Base-by-base conservation (phyloP, 2,888 invertebrate genomes). In the Athalia cordata region DNA sequence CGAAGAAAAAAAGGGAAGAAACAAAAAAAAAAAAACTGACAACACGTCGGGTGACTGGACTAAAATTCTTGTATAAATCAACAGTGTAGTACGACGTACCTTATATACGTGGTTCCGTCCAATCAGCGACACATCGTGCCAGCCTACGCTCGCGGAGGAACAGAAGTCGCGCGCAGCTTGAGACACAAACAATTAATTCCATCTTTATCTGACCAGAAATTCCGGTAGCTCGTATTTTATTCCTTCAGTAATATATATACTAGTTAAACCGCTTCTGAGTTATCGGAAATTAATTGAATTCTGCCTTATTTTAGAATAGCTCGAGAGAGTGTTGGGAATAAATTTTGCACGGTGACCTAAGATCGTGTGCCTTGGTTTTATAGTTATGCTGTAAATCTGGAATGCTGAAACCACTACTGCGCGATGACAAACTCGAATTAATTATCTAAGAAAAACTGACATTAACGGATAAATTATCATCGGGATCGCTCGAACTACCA, bases 161-260 rank as follows among this genome's bases (percentile, higher is more conserved):
- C 75, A 75, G 75, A 75, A 75, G 62, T 75, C 75, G 75, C 62
- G 62, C 75, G 64, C 75, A 64, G 50, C 62, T 75, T 64, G 75
- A 75, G 75, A 75, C 75, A 75, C 75, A 64, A 64, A 75, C 75
- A 75, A 75, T 75, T 75, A 75, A 75, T 75, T 75, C 75, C 75
- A 64, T 49, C n/a, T 62, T 64, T 75, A 64, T 75, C 64, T 64
- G 75, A 75, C 75, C 75, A 64, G 75, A 75, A 75, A 62, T 75
- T 62, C 75, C 61, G 75, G 75, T 64, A 64, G 75, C 64, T 75
- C 75, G 75, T 75, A 75, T 61, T 64, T 75, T 75, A 72, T 57
- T 59, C 59, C 59, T 72, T 59, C 55, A 52, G 8, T 52, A 1
- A n/a, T 55, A 7, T 4, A 55, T 47, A 72, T 72, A 57, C 57